Conservation (phyloP, 35 echinoderm and acorn worm species). For the Lytechinus pictus region DNA sequence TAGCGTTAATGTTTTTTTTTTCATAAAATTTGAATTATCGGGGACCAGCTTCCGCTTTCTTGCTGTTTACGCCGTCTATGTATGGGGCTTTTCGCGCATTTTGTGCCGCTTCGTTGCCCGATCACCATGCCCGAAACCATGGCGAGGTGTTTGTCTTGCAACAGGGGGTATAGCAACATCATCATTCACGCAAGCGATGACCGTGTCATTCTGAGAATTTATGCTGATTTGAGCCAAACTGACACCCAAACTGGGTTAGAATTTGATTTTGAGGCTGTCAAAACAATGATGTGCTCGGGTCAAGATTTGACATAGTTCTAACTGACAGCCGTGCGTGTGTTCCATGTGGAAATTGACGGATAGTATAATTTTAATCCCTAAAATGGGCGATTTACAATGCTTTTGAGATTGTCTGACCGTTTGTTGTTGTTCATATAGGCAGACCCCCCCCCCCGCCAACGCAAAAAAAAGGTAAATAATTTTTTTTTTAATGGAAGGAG, state of each 20-base stretch:
- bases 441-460: too few species aligned
- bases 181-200: neutral
- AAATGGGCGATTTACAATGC: too few species aligned
- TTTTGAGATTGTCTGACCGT: too few species aligned
- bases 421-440: too few species aligned
- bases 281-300: neutral
- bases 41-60: neutral
- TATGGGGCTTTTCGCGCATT: neutral
- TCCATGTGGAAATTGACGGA: neutral
- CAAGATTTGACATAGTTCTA: neutral
- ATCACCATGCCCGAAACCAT: neutral
- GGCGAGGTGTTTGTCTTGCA: neutral
- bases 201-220: neutral
- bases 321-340: neutral
- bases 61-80: neutral
- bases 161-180: neutral
- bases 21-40: neutral
- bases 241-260: neutral
- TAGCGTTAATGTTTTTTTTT: neutral
- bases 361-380: too few species aligned
- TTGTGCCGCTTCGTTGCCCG: neutral
- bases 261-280: constrained; percentile 19
- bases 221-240: neutral
- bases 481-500: too few species aligned
- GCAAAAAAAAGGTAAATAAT: too few species aligned